phyloP scores from a whole-genome alignment of 2,113 vertebrate species.

The Urocolius indicus region DNA sequence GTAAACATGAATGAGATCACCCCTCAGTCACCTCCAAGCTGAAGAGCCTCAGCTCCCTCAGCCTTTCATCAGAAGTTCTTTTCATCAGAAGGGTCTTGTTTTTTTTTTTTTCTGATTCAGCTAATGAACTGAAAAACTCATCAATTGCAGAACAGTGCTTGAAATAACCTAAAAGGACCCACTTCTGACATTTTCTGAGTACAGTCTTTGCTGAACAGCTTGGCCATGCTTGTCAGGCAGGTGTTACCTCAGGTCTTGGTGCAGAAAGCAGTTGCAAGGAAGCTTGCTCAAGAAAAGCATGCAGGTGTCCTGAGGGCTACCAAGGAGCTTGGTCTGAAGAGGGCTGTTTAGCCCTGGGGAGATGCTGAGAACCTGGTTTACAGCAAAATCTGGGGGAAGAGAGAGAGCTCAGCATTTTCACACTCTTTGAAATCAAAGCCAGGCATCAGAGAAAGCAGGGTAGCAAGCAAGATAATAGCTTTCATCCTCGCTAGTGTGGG shows the following conservation, averaged over 20 bases:
- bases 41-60: no score
- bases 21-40: no score
- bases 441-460: not conserved
- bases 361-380: not conserved
- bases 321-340: not conserved
- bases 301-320: not conserved
- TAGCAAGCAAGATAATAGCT: not conserved
- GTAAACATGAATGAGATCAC: no score
- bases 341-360: not conserved
- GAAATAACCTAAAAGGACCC: not conserved
- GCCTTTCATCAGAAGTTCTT: no score
- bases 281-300: not conserved
- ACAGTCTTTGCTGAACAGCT: not conserved
- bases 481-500: accelerated
- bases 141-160: not conserved
- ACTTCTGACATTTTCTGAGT: not conserved
- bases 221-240: not conserved
- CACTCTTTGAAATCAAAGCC: not conserved
- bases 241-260: accelerated
- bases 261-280: not conserved
- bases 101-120: not conserved
- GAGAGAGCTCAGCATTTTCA: not conserved
- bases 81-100: no score
- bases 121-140: not conserved
- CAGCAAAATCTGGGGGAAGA: not conserved